Conservation (phyloP, 2,113 vertebrate species). For the Myrmecophaga tridactyla region DNA sequence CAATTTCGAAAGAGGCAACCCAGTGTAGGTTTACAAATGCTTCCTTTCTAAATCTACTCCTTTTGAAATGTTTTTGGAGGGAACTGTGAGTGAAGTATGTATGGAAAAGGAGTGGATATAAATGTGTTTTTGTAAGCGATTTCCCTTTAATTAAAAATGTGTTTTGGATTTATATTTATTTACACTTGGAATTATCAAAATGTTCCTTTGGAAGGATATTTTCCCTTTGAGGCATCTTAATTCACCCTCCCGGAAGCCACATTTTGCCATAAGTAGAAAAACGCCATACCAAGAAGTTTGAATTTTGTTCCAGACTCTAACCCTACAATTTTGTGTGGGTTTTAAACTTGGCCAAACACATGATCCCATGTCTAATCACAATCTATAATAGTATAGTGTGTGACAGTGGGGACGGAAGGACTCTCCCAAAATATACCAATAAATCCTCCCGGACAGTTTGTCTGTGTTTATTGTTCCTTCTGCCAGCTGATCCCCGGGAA, state of each 20-base stretch:
- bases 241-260: conserved; percentile 77
- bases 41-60: neutral
- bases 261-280: conserved; percentile 80
- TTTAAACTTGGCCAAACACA: conserved; percentile 72
- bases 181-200: conserved; percentile 78
- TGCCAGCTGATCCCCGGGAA: neutral
- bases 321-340: conserved; percentile 79
- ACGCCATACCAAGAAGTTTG: conserved; percentile 72
- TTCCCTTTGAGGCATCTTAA: conserved; percentile 77
- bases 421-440: conserved; percentile 65
- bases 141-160: conserved; percentile 77
- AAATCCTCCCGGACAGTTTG: neutral
- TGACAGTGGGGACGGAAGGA: conserved; percentile 60
- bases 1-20: neutral
- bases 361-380: conserved; percentile 73
- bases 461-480: neutral
- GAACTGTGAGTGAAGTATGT: neutral
- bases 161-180: conserved; percentile 77
- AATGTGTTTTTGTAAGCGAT: conserved; percentile 70
- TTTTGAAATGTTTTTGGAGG: conserved; percentile 38
- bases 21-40: neutral
- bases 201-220: conserved; percentile 73
- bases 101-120: conserved; percentile 13
- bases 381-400: conserved; percentile 71
- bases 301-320: conserved; percentile 73